Base-by-base conservation (phyloP, 2,113 vertebrate species). In the Arizona elegans region DNA sequence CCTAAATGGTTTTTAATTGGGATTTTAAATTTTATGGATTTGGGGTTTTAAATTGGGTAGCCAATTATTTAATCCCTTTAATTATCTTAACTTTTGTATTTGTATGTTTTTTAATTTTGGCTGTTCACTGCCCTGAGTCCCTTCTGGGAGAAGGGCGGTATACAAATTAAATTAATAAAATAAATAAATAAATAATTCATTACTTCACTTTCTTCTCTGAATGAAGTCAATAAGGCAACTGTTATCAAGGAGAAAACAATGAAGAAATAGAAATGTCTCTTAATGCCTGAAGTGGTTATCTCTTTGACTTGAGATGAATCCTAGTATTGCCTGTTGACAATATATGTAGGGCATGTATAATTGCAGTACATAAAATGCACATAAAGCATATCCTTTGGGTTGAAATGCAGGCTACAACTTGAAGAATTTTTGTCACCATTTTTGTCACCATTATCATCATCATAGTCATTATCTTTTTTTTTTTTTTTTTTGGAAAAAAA, bases 401-500 rank as follows among this genome's bases (percentile, higher is more conserved):
- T 43, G 17, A 81, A 81, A 81, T 21, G 17, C 75, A 81, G 33
- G 2, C 3, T 43, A 81, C 21, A 81, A 38, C 12, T 75, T 75
- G n/a, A 75, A 62, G 26, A 33, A 9, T 43, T 43, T 21, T 81
- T 81, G n/a, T 81, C 8, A 29, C 26, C 26, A 9, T 43, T 43
- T 21, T 81, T 81, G n/a, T 81, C 8, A 29, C 26, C 26, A 29
- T 29, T 12, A 65, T 65, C 5, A 59, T 11, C 3, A n/a, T 29
- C 3, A 65, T 29, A 17, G 17, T 58, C 6, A 58, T 21, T 7
- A 58, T n/a, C n/a, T n/a, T n/a, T n/a, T n/a, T n/a, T n/a, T n/a
- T n/a, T n/a, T n/a, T n/a, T n/a, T n/a, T n/a, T n/a, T n/a, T 88
- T 93, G 91, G 87, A 93, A 93, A 92, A 70, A 75, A 92, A 91